Base-by-base conservation (phyloP, 2,888 invertebrate species). In the Spilarctia lutea region DNA sequence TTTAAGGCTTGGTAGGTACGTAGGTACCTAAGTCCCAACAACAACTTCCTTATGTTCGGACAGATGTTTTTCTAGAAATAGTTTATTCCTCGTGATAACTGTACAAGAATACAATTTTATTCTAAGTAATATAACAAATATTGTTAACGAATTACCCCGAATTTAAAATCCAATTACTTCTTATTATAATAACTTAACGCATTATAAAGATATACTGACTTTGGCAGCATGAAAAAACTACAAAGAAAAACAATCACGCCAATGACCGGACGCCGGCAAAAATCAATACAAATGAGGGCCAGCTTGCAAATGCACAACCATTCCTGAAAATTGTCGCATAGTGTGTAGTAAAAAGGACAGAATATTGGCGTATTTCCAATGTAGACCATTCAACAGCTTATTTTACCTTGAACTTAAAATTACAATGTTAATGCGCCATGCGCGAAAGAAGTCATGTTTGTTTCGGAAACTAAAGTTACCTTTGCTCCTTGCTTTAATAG, bases 401-500 rank as follows among this genome's bases (percentile, higher is more conserved):
- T 88, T 88, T 90, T 90, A 89, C 92, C 92, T 94, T 93, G 93
- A 93, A 94, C 92, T 89, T 83, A 87, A 85, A 86, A 86, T 88
- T 87, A 87, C 81, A 83, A 83, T 75, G 74, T 78, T 75, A 83
- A 83, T 82, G 75, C 80, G 80, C 84, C 80, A 81, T 83, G 82
- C 85, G 85, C 81, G 76, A 75, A 81, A 80, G 71, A 83, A 82
- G 68, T 71, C 74, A 68, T 63, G 68, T 80, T 65, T 76, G 30
- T 76, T 76, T 84, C 69, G 68, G 79, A 33, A 70, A 73, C 63
- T 92, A 63, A 20, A 63, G 30, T 16, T 93, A 97, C 97, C 96
- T 97, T 97, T 42, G 97, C 97, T 83, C 98, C 98, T 86, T 97
- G 97, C 87, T 97, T 97, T 77, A 98, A 94, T 68, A 98, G 90